Base-by-base conservation (phyloP, 2,888 invertebrate genomes). In the Acronicta alni region DNA sequence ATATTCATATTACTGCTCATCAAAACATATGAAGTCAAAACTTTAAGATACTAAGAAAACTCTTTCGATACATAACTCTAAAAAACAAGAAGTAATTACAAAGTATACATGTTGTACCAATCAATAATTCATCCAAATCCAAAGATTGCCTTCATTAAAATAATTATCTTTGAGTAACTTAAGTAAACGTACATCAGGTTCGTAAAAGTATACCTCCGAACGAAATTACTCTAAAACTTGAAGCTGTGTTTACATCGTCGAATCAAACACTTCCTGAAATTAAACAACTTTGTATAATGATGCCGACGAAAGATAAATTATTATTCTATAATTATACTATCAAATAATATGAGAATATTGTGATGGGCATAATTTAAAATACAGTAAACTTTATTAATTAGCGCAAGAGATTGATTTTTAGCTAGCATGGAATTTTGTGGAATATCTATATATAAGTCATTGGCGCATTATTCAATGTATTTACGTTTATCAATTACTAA, bases 221-320 rank as follows among this genome's bases (percentile, higher is more conserved):
- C 47, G 37, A 67, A 75, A 76, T 72, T 67, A 57, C 52, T 64
- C 41, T 39, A 30, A 64, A 75, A 57, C 30, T 58, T 35, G 53
- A 67, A 63, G 26, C 46, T 32, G 67, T 71, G 47, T 48, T 57
- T 70, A 54, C 42, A 45, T 47, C 20, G 56, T 44, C 52, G 39
- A 61, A 61, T 76, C 56, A 56, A 75, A 75, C 57, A 60, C 73
- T 72, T 75, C 64, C 73, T 72, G 68, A 75, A 72, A 67, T 72
- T 75, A 75, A 72, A 59, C 44, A 46, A 68, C 67, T 72, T 64
- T 45, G 38, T 63, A 41, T 72, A 72, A 75, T 72, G 57, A 63
- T 57, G 63, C 72, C 63, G 68, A 37, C 55, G 26, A 43, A 16
- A 67, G 49, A 63, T 49, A 37, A 56, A 57, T 71, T n/a, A 49